These are phyloP conservation scores for Zaprionus obscuricornis DNA, from an alignment of 2,888 invertebrate genomes.

Conservation along the genomic window DNA sequence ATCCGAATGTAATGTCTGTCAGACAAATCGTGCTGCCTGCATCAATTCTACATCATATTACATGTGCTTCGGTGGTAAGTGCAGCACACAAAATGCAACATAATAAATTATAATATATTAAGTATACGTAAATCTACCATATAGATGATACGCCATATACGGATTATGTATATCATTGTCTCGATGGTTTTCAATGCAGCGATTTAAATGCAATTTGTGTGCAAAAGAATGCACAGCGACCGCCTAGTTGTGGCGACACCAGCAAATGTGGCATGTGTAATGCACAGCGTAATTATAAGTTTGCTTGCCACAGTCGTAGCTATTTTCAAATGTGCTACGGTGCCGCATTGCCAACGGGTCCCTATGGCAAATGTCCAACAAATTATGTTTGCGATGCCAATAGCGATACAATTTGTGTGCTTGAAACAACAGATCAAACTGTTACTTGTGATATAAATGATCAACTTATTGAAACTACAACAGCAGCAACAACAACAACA, in stretches of 20 bases:
- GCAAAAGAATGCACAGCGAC: slow-evolving; percentile 64
- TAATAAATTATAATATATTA: too few species aligned
- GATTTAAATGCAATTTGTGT: slow-evolving; percentile 72
- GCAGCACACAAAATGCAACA: too few species aligned
- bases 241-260: slow-evolving; percentile 79
- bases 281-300: slow-evolving; percentile 75
- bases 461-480: slow-evolving; percentile 32
- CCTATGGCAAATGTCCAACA: slow-evolving; percentile 70
- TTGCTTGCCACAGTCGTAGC: slow-evolving; percentile 75
- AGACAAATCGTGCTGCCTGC: slow-evolving; percentile 76
- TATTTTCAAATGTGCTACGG: slow-evolving; percentile 81
- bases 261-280: slow-evolving; percentile 78
- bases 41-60: slow-evolving; percentile 80
- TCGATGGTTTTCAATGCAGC: slow-evolving; percentile 77
- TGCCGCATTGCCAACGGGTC: slow-evolving; percentile 66
- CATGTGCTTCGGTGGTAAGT: slow-evolving; percentile 76
- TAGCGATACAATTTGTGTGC: slow-evolving; percentile 70
- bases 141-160: slow-evolving; percentile 69
- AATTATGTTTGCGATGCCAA: slow-evolving; percentile 72
- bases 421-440: slow-evolving; percentile 1
- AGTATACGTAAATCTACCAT: too few species aligned
- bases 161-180: slow-evolving; percentile 68
- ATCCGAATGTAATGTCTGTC: slow-evolving; percentile 77
- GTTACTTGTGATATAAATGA: slow-evolving; percentile 75
- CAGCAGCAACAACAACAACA: neutral